Percentiles rank a stretch among this genome's conserved stretches.
Evolutionary conservation across 2,797 vertebrate species (phyloP).

Genomic region (Dendrocincla fuliginosa): DNA sequence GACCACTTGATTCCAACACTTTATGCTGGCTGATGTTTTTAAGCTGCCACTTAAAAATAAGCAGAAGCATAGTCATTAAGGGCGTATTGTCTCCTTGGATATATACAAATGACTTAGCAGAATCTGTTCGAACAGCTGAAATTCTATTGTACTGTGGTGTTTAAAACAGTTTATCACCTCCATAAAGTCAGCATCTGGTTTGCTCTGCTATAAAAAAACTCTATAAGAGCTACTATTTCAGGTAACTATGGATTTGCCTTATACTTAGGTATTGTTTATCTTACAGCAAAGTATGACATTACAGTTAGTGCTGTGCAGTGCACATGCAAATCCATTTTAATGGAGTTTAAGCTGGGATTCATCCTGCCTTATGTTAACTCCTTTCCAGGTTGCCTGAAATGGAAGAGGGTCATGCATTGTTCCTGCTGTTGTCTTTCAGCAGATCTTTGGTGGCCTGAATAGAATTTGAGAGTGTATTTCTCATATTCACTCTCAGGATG

Average conservation of each 20-base stretch:
- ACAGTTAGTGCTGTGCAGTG: background rate
- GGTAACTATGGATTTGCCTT: background rate
- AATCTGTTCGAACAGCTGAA: background rate
- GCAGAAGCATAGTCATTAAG: background rate
- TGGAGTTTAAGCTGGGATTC: background rate
- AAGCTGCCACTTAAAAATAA: constrained; percentile 17
- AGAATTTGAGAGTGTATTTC: background rate
- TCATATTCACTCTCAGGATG: background rate
- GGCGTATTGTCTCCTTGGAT: background rate
- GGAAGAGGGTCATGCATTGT: background rate
- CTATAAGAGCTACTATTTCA: background rate
- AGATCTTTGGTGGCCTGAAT: background rate
- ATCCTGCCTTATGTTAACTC: background rate
- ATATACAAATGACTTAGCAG: background rate
- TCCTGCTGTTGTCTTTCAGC: background rate
- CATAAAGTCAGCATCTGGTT: constrained; percentile 1
- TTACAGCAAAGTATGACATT: background rate
- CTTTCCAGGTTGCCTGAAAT: background rate
- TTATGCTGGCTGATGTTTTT: background rate
- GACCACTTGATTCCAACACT: background rate
- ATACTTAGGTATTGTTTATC: background rate
- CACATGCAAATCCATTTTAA: background rate
- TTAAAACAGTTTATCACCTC: background rate
- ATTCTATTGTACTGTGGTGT: background rate
- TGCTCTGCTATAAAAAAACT: background rate